These are phyloP conservation scores for Aurelia coerulea DNA, from an alignment of 30 jellyfish, hydroid and myxozoan genomes.

Conservation along the genomic window DNA sequence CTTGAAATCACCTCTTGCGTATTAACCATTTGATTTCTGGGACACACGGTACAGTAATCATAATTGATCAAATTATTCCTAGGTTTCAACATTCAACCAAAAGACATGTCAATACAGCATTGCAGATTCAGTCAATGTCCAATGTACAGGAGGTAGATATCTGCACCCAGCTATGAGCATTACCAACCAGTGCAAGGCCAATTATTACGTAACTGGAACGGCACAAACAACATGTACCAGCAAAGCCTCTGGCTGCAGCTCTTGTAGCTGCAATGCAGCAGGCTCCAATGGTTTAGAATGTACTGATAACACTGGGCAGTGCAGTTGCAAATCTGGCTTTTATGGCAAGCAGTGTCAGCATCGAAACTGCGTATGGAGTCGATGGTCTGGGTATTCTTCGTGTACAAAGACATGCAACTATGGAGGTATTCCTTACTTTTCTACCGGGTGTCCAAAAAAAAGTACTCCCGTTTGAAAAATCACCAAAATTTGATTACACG, in stretches of 20 bases:
- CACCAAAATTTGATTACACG: too few species aligned
- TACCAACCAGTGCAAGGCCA: slow-evolving; percentile 29
- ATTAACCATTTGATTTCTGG: too few species aligned
- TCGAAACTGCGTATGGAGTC: slow-evolving; percentile 37
- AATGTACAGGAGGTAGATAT: slow-evolving; percentile 44
- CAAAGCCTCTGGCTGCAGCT: slow-evolving; percentile 24
- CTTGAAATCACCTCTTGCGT: too few species aligned
- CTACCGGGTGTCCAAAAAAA: too few species aligned
- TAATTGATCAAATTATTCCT: too few species aligned
- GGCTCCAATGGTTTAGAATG: slow-evolving; percentile 38
- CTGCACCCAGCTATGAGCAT: slow-evolving; percentile 32
- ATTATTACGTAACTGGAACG: slow-evolving; percentile 25
- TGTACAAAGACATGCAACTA: slow-evolving; percentile 24
- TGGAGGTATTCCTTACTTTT: background rate
- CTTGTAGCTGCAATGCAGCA: slow-evolving; percentile 40
- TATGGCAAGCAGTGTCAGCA: slow-evolving; percentile 43
- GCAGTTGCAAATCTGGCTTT: slow-evolving; percentile 46
- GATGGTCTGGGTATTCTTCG: slow-evolving; percentile 23
- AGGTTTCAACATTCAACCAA: slow-evolving; percentile 16
- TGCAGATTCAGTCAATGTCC: slow-evolving; percentile 28
- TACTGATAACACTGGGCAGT: slow-evolving; percentile 13
- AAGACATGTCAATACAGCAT: slow-evolving; percentile 29
- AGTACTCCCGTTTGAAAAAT: too few species aligned
- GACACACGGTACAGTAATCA: too few species aligned
- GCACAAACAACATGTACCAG: slow-evolving; percentile 19